Conservation (phyloP, 1,140 invertebrate species). For the Cherax destructor region DNA sequence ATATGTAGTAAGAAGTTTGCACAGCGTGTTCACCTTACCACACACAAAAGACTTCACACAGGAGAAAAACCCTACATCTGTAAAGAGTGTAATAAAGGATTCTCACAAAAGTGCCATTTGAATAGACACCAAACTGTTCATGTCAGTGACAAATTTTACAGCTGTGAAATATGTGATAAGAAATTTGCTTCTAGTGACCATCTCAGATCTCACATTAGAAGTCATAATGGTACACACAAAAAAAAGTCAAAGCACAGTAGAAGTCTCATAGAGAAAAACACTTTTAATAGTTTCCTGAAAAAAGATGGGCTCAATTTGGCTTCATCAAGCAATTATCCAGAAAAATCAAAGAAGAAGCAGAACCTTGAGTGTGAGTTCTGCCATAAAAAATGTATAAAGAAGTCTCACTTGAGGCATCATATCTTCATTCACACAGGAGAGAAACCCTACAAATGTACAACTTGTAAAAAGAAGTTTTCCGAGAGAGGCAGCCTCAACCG, state of each 20-base stretch:
- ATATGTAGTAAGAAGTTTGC: constrained; percentile 27
- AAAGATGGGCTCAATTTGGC: not conserved
- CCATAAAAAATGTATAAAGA: constrained; percentile 1
- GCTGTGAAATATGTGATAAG: not conserved
- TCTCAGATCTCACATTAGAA: not conserved
- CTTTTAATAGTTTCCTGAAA: not conserved
- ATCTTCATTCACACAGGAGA: constrained; percentile 22
- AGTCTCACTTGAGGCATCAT: constrained; percentile 10
- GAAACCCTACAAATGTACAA: not conserved
- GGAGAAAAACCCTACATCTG: constrained; percentile 28
- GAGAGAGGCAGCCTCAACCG: not conserved
- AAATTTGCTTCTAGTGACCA: not conserved
- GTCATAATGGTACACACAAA: not conserved
- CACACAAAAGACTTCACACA: constrained; percentile 25
- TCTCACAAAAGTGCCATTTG: constrained; percentile 20
- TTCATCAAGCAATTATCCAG: not conserved
- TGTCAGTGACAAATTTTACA: not conserved
- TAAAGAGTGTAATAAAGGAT: constrained; percentile 1
- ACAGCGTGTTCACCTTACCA: constrained; percentile 45
- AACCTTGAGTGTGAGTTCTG: constrained; percentile 20
- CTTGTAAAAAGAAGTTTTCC: constrained; percentile 11
- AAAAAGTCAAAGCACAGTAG: not conserved
- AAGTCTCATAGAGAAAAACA: not conserved
- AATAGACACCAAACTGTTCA: not conserved
- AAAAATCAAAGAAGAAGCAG: not conserved